phyloP scores from a whole-genome alignment of 2,113 vertebrate species.

The Psilopsiagon aurifrons region DNA sequence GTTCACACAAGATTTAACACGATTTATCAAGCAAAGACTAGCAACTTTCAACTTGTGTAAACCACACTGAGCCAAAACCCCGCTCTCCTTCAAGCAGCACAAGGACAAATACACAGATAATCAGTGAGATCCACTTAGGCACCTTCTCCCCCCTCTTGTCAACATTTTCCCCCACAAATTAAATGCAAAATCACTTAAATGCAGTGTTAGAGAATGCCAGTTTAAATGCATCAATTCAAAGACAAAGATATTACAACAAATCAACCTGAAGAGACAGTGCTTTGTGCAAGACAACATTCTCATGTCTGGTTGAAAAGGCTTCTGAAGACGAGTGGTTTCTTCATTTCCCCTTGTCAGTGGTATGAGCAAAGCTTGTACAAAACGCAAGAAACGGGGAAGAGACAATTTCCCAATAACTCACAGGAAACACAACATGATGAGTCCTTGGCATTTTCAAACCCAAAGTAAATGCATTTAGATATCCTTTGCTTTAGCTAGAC shows the following conservation, averaged over 20 bases:
- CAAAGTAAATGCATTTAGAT: accelerated
- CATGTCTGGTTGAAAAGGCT: background rate
- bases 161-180: background rate
- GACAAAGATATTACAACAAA: background rate
- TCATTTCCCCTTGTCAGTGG: background rate
- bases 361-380: background rate
- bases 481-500: background rate
- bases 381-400: background rate
- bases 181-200: background rate
- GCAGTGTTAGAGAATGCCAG: background rate
- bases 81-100: background rate
- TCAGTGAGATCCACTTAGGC: background rate
- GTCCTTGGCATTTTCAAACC: background rate
- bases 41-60: background rate
- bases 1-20: background rate
- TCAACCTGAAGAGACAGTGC: background rate
- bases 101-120: background rate
- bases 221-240: background rate
- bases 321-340: background rate
- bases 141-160: background rate
- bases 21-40: background rate
- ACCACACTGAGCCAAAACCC: background rate
- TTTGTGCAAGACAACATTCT: background rate
- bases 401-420: background rate
- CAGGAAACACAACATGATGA: accelerated